Percentiles rank a stretch among this genome's conserved stretches.
These are phyloP conservation scores for Saccostrea glomerata DNA, from an alignment of 1,140 invertebrate species.

Conservation along the genomic window DNA sequence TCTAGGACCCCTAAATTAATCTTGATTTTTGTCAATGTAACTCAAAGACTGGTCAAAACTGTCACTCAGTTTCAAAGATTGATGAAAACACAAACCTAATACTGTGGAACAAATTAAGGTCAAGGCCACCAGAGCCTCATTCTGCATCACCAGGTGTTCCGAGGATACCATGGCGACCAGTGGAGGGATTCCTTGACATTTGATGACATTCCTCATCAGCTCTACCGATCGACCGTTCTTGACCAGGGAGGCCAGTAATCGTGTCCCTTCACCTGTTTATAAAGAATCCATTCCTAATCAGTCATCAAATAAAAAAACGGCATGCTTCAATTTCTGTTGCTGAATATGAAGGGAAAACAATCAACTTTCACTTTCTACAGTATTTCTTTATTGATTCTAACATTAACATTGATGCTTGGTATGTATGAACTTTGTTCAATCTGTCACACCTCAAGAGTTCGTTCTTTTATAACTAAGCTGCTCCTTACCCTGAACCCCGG, in stretches of 20 bases:
- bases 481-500: slow-evolving; percentile 85
- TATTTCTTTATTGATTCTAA: too few relatives aligned
- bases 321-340: too few relatives aligned
- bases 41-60: too few relatives aligned
- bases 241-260: slow-evolving; percentile 89
- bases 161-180: slow-evolving; percentile 90
- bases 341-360: too few relatives aligned
- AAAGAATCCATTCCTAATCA: neutral
- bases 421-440: too few relatives aligned
- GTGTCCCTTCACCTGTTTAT: slow-evolving; percentile 86
- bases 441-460: too few relatives aligned
- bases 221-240: slow-evolving; percentile 85
- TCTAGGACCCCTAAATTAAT: neutral
- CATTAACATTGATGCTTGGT: too few relatives aligned
- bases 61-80: too few relatives aligned
- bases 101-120: slow-evolving; percentile 73
- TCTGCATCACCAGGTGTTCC: slow-evolving; percentile 92
- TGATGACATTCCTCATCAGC: slow-evolving; percentile 83
- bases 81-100: slow-evolving; percentile 65
- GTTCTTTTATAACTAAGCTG: neutral
- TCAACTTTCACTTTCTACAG: too few relatives aligned
- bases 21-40: too few relatives aligned
- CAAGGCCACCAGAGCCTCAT: slow-evolving; percentile 85
- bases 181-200: slow-evolving; percentile 85
- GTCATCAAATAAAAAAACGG: neutral